Evolutionary conservation across 1,140 invertebrate species (phyloP), one percentile per base, ranked within the genome.

Genomic region (Pseudomyrmex sp.): DNA sequence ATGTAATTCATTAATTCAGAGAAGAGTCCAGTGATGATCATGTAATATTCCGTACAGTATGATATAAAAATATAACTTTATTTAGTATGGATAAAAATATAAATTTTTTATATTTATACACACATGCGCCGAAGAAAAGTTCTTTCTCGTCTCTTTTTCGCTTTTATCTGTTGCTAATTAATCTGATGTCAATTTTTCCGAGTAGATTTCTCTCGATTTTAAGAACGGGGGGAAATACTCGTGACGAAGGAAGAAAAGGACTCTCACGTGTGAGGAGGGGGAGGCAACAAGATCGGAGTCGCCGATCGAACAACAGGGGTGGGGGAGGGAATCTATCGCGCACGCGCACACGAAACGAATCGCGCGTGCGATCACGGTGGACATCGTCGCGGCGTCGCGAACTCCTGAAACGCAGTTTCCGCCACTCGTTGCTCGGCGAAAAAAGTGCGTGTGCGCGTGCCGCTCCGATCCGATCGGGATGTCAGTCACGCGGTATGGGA

Each of bases 401-500:
- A 90, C 91, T 93, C 88, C 90, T 93, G 91, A 92, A 93, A 94
- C 93, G 93, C 92, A 94, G 93, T 94, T 94, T 93, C 92, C 92
- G 92, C 91, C 91, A 92, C 92, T 91, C 92, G 88, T 84, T 91
- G 91, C 85, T 90, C 86, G 87, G 89, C 75, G 88, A 91, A 92
- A 93, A 92, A 92, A 93, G 90, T 91, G 74, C 89, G 88, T 76
- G 77, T 70, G 73, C 73, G 88, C 87, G 85, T 87, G 80, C 56
- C 88, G 74, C 50, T 76, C 46, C 68, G 61, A 82, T 75, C 50
- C 35, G 35, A 35, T 35, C 62, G 80, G 66, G 69, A 88, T 89
- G 84, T 56, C 63, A 83, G 73, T 74, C 58, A 35, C 10, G 50
- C 50, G 63, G 46, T 50, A 23, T 26, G 46, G 50, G 66, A 18